Percentiles rank a stretch among this genome's conserved stretches.
phyloP scores from a whole-genome alignment of 2,888 invertebrate genomes.

The Eupithecia insigniata region DNA sequence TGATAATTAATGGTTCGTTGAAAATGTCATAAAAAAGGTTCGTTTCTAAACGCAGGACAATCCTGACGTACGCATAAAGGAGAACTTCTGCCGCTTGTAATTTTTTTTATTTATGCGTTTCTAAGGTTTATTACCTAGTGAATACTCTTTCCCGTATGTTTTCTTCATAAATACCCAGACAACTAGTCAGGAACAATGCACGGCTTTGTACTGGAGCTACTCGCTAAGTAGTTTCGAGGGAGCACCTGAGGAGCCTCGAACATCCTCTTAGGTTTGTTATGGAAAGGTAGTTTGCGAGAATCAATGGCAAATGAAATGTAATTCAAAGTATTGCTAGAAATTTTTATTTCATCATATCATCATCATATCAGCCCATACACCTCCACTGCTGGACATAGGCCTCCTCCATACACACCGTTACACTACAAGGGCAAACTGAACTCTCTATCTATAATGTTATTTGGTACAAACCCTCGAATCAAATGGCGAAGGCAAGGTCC shows the following conservation, averaged over 20 bases:
- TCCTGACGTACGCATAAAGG: no score
- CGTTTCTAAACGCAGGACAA: not conserved
- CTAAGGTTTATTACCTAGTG: no score
- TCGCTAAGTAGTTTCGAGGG: conserved; percentile 6
- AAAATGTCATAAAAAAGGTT: not conserved
- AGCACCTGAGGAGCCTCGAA: not conserved
- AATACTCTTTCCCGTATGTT: conserved; percentile 14
- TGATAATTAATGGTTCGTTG: no score
- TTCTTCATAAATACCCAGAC: conserved; percentile 47
- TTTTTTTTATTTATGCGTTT: conserved; percentile 5
- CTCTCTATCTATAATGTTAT: no score
- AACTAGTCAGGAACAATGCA: conserved; percentile 55
- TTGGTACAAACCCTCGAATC: not conserved
- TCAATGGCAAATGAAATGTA: not conserved
- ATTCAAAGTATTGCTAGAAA: no score
- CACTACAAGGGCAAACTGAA: no score
- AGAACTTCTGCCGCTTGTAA: not conserved
- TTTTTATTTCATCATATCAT: no score
- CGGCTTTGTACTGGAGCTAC: conserved; percentile 18
- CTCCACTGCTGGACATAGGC: no score
- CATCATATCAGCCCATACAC: no score
- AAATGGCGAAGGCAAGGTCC: not conserved
- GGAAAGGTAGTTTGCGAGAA: not conserved
- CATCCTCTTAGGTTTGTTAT: not conserved
- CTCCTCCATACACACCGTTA: no score